Conservation (phyloP, 2,797 vertebrate genomes). For the Nyctibius grandis region DNA sequence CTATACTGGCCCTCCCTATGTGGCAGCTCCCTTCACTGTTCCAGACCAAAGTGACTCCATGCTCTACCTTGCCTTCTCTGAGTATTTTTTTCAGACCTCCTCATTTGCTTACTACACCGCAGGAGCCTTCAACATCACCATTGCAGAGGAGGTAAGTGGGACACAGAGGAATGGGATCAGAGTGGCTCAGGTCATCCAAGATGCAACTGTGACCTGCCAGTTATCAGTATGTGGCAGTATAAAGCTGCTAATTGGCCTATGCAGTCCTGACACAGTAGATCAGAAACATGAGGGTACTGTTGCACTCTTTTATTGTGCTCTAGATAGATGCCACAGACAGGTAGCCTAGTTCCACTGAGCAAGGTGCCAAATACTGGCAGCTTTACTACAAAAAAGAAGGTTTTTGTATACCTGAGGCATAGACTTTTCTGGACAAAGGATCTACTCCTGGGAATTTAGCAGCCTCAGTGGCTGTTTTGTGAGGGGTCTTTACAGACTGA, state of each 20-base stretch:
- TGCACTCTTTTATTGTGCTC: neutral
- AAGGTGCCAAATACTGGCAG: neutral
- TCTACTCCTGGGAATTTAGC: neutral
- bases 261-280: neutral
- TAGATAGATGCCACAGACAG: neutral
- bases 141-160: conserved; percentile 82
- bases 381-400: neutral
- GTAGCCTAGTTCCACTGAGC: neutral
- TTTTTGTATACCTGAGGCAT: neutral
- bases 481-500: neutral
- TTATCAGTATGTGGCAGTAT: neutral
- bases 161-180: neutral
- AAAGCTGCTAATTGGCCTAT: neutral
- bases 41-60: conserved; percentile 73
- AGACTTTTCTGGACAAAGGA: neutral
- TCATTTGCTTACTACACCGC: conserved; percentile 81
- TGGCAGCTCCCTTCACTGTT: conserved; percentile 72
- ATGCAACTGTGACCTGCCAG: neutral
- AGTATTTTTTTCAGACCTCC: conserved; percentile 81
- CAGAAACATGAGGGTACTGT: neutral
- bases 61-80: conserved; percentile 83
- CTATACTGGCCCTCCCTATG: conserved; percentile 65
- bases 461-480: neutral
- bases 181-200: neutral
- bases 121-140: conserved; percentile 74